A percentile compares a stretch with the other conserved stretches of the same genome.
Conservation (phyloP, 2,113 vertebrate genomes). For the Megaceryle torquata region DNA sequence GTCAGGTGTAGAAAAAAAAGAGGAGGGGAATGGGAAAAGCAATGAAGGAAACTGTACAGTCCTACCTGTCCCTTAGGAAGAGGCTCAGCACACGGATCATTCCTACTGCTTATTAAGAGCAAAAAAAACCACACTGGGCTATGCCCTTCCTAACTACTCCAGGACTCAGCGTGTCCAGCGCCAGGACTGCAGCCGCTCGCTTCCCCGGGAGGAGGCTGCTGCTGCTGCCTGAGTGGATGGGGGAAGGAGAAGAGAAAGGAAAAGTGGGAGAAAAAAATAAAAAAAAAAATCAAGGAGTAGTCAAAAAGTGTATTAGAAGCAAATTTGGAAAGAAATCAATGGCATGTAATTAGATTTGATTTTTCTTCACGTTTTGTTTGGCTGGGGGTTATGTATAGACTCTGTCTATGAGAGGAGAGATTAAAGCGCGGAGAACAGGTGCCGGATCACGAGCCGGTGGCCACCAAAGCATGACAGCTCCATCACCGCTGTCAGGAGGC, state of each 20-base stretch:
- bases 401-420: not conserved
- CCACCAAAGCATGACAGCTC: slow-evolving; percentile 74
- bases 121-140: too few relatives aligned
- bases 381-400: slow-evolving; percentile 25
- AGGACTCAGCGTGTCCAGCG: not conserved
- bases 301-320: slow-evolving; percentile 47
- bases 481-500: slow-evolving; percentile 72
- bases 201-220: not conserved
- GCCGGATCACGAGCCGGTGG: slow-evolving; percentile 45
- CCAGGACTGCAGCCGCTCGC: not conserved
- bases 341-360: slow-evolving; percentile 66
- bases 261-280: not conserved
- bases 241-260: not conserved
- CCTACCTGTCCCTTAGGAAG: slow-evolving; percentile 25
- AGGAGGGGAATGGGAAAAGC: not conserved
- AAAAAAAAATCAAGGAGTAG: not conserved
- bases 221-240: not conserved
- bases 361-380: slow-evolving; percentile 34
- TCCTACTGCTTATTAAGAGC: not conserved
- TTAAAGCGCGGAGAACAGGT: not conserved
- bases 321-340: slow-evolving; percentile 71
- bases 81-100: not conserved
- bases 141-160: not conserved
- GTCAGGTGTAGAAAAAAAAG: not conserved
- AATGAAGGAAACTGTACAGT: not conserved